Conservation (phyloP, 2,797 vertebrate genomes). For the Crypturellus tataupa region DNA sequence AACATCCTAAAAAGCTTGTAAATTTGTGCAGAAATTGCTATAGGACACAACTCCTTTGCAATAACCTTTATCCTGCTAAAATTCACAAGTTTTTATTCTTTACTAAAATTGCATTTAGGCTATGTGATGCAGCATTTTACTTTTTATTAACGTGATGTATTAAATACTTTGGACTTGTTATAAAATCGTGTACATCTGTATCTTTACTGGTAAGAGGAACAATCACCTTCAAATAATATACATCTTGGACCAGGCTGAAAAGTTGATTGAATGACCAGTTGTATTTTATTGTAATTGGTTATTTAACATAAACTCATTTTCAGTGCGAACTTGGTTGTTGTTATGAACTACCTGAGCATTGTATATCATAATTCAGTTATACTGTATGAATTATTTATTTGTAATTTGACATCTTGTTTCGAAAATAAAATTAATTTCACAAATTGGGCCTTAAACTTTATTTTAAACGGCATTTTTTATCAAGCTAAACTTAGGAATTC, state of each 20-base stretch:
- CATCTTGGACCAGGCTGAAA: slow-evolving; percentile 1
- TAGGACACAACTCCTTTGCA: not conserved
- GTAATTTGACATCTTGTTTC: slow-evolving; percentile 83
- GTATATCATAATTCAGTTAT: slow-evolving; percentile 77
- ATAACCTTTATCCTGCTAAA: slow-evolving; percentile 23
- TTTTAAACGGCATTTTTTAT: not conserved
- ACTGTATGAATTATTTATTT: slow-evolving; percentile 90
- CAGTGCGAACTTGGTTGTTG: slow-evolving; percentile 61
- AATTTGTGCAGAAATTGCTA: slow-evolving; percentile 2
- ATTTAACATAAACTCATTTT: slow-evolving; percentile 72
- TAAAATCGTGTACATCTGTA: slow-evolving; percentile 5
- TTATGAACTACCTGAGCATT: slow-evolving; percentile 68
- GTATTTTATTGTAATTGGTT: slow-evolving; percentile 66
- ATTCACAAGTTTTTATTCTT: slow-evolving; percentile 19
- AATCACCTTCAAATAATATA: not conserved
- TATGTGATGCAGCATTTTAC: not conserved
- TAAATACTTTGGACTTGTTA: slow-evolving; percentile 6
- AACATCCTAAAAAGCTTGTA: not conserved
- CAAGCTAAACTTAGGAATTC: not conserved
- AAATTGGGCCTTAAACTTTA: not conserved
- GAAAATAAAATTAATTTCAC: slow-evolving; percentile 79
- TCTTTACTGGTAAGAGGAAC: slow-evolving; percentile 38
- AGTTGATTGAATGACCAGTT: slow-evolving; percentile 22
- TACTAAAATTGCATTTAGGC: slow-evolving; percentile 34
- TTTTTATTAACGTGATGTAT: slow-evolving; percentile 18